phyloP scores from a whole-genome alignment of 2,888 invertebrate species.

The Melitaea athalia region DNA sequence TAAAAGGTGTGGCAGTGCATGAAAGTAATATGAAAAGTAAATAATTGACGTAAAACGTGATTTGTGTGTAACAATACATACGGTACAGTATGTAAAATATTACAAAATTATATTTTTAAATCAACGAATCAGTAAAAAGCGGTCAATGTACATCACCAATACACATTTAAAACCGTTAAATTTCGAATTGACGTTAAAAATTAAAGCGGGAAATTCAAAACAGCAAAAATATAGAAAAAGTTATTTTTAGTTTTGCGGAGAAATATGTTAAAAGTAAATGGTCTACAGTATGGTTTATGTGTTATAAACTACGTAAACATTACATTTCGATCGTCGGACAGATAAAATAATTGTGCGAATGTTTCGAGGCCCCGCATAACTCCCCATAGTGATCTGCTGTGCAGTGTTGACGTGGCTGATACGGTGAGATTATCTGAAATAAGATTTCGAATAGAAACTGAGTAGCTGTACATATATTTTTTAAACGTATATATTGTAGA shows the following conservation, averaged over 20 bases:
- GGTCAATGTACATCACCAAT: conserved; percentile 7
- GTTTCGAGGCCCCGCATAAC: conserved; percentile 92
- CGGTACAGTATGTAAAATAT: too few relatives aligned
- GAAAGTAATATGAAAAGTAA: too few relatives aligned
- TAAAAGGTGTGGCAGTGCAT: too few relatives aligned
- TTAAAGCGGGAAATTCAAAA: conserved; percentile 8
- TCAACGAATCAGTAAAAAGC: neutral
- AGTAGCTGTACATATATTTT: too few relatives aligned
- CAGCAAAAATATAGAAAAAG: neutral
- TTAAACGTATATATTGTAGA: neutral
- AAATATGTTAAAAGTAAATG: neutral
- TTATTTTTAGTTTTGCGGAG: neutral
- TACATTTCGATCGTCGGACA: conserved; percentile 53
- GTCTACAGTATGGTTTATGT: neutral
- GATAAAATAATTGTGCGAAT: conserved; percentile 88
- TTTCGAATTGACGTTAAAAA: conserved; percentile 2
- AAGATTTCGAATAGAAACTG: neutral
- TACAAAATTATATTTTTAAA: too few relatives aligned
- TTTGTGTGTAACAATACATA: too few relatives aligned
- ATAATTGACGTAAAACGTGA: too few relatives aligned
- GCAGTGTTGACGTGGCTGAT: conserved; percentile 44
- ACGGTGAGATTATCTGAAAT: conserved; percentile 60
- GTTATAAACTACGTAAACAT: conserved; percentile 24
- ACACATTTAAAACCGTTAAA: neutral
- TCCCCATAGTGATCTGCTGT: conserved; percentile 88